Percentiles rank a stretch among this genome's conserved stretches.
Conservation (phyloP, 53 echinoderm and acorn worm species). For the Glandiceps talaboti region DNA sequence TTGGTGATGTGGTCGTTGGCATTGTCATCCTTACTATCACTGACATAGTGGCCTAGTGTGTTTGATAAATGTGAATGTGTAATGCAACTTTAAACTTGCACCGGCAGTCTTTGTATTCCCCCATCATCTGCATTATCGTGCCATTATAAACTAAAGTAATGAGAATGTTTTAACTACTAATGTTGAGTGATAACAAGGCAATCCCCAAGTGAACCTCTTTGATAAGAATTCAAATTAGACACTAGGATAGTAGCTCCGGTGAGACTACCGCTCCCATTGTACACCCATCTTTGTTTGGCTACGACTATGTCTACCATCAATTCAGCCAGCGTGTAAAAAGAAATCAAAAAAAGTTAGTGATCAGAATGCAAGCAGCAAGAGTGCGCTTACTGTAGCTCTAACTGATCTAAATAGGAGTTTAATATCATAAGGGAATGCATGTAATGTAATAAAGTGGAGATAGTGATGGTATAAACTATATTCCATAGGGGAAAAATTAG, state of each 20-base stretch:
- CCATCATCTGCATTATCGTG: neutral
- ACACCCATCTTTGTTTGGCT: neutral
- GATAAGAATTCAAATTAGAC: neutral
- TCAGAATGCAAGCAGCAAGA: neutral
- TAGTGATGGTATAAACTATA: neutral
- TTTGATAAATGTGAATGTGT: neutral
- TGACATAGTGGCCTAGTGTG: neutral
- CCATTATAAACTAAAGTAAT: neutral
- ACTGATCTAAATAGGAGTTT: neutral
- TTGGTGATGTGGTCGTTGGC: neutral
- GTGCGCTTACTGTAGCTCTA: neutral
- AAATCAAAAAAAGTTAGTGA: neutral
- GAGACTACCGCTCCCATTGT: neutral
- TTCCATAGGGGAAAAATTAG: neutral
- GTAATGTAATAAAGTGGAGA: neutral
- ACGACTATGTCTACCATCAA: neutral
- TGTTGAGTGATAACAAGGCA: neutral
- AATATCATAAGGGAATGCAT: neutral
- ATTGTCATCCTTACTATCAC: neutral
- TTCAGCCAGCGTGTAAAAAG: neutral
- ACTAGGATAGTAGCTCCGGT: neutral
- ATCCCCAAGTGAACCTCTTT: neutral
- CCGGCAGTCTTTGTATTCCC: neutral
- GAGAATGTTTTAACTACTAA: neutral
- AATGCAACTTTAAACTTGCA: neutral